Evolutionary conservation across 1,140 invertebrate species (phyloP).

Genomic region (Euglossa dilemma): DNA sequence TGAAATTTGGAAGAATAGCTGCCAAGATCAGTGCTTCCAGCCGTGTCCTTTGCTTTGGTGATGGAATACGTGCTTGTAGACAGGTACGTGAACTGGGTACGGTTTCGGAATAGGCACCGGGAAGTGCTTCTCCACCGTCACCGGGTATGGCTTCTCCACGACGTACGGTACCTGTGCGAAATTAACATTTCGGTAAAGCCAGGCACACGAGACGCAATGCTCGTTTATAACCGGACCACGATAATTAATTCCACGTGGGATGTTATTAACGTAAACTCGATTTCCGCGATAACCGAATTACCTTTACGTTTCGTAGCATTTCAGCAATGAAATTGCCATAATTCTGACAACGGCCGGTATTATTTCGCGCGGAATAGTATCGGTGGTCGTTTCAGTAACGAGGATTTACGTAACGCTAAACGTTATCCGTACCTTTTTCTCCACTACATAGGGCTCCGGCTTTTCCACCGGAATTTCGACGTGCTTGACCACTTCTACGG

Average conservation of each 20-base stretch:
- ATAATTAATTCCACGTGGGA: not conserved
- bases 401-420: not conserved
- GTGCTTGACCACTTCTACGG: constrained; percentile 89
- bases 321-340: not conserved
- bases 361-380: not conserved
- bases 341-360: not conserved
- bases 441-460: constrained; percentile 89
- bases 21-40: constrained; percentile 72
- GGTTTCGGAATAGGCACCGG: constrained; percentile 89
- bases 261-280: too few relatives aligned
- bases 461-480: constrained; percentile 86
- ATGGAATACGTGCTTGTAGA: constrained; percentile 91
- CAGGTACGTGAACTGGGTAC: constrained; percentile 90
- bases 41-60: constrained; percentile 82
- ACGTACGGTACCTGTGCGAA: constrained; percentile 86
- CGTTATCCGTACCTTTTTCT: constrained; percentile 82
- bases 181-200: not conserved
- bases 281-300: not conserved
- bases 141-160: constrained; percentile 89
- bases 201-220: too few relatives aligned
- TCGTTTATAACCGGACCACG: not conserved
- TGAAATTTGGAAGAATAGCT: not conserved
- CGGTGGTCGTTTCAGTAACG: not conserved
- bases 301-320: not conserved
- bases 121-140: constrained; percentile 90